Conservation (phyloP, 2,113 vertebrate genomes). For the Crotalus viridis region DNA sequence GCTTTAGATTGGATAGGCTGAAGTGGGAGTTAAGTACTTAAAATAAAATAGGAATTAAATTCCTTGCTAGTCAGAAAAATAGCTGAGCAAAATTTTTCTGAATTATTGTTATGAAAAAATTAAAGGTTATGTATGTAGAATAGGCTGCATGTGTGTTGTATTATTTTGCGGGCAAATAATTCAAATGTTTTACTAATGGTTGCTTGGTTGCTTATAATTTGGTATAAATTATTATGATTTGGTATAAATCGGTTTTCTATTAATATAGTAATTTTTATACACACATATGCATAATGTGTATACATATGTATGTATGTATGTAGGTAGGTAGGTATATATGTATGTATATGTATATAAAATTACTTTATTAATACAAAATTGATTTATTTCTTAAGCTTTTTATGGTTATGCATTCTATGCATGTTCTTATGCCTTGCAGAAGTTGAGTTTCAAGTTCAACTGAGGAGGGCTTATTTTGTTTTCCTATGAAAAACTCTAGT, state of each 20-base stretch:
- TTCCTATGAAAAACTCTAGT: neutral
- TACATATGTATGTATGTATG: neutral
- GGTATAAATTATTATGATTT: no score
- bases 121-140: neutral
- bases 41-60: neutral
- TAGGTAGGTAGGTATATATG: neutral
- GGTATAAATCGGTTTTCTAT: neutral
- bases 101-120: neutral
- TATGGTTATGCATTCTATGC: neutral
- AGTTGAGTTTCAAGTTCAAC: neutral
- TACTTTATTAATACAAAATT: neutral
- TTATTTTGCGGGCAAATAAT: neutral
- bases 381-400: neutral
- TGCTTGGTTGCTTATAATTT: neutral
- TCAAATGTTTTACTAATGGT: neutral
- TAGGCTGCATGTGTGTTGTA: neutral
- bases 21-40: neutral
- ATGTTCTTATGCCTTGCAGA: neutral
- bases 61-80: neutral
- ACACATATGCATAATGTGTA: neutral
- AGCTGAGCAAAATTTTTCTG: neutral
- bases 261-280: neutral
- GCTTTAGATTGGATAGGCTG: neutral
- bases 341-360: neutral
- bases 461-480: neutral